phyloP scores from a whole-genome alignment of 2,113 vertebrate genomes.

The Lutjanus erythropterus region DNA sequence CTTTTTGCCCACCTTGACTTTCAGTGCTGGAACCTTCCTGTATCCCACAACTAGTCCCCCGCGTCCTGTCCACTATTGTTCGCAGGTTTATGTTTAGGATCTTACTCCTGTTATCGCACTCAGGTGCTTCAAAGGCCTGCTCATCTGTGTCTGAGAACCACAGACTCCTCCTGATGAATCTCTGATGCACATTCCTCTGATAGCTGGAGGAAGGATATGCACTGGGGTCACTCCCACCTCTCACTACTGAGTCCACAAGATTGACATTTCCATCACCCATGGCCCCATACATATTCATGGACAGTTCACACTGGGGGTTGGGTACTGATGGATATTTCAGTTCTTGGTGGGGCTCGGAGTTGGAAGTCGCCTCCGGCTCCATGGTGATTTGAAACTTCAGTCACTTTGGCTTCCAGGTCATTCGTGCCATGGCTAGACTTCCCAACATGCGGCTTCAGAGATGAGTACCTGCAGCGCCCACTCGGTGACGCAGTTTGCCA shows the following conservation, averaged over 20 bases:
- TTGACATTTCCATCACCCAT: conserved; percentile 63
- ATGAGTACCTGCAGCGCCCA: conserved; percentile 79
- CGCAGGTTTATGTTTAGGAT: conserved; percentile 77
- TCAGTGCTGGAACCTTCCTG: conserved; percentile 74
- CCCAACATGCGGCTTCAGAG: conserved; percentile 62
- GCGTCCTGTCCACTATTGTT: conserved; percentile 80
- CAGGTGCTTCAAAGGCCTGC: conserved; percentile 86
- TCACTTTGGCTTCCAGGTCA: conserved; percentile 72
- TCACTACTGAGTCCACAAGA: conserved; percentile 74
- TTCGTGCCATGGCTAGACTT: conserved; percentile 80
- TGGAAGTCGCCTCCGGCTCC: conserved; percentile 70
- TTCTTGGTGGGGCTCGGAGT: conserved; percentile 43
- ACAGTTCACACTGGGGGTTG: conserved; percentile 64
- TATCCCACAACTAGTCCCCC: conserved; percentile 73
- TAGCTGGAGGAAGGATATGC: conserved; percentile 71
- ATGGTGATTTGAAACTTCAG: conserved; percentile 71
- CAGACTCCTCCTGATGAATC: conserved; percentile 92
- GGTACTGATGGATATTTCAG: conserved; percentile 68
- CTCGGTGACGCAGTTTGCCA: conserved; percentile 82
- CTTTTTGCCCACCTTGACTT: conserved; percentile 72
- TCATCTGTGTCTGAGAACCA: conserved; percentile 93
- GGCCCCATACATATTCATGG: conserved; percentile 57
- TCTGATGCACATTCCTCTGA: conserved; percentile 86
- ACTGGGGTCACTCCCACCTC: conserved; percentile 79
- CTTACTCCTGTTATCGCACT: conserved; percentile 79